Percentiles rank a stretch among this genome's conserved stretches.
phyloP scores from a whole-genome alignment of 2,888 invertebrate species.

The Salticus scenicus region DNA sequence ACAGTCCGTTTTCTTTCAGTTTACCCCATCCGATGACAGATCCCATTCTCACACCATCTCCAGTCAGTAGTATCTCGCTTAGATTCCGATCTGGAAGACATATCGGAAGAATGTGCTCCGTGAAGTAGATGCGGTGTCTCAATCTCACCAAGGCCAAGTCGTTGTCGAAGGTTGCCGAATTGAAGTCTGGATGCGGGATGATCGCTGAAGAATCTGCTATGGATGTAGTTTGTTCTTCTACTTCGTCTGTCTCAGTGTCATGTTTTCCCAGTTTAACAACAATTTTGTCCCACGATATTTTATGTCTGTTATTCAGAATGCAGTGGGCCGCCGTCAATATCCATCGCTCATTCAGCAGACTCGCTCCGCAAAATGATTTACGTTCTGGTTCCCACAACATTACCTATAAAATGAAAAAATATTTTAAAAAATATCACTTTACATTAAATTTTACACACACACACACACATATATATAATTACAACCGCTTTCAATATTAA shows the following conservation, averaged over 20 bases:
- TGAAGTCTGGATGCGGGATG: constrained; percentile 72
- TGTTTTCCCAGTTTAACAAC: constrained; percentile 72
- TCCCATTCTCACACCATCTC: constrained; percentile 62
- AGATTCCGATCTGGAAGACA: constrained; percentile 70
- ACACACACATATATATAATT: too few relatives aligned
- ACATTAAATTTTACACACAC: too few relatives aligned
- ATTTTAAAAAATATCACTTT: too few relatives aligned
- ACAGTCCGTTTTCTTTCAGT: constrained; percentile 71
- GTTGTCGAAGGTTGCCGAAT: constrained; percentile 72
- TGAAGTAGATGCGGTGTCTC: constrained; percentile 71
- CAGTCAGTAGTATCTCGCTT: constrained; percentile 32
- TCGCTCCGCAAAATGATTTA: constrained; percentile 73
- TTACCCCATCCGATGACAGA: constrained; percentile 73
- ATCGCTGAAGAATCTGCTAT: constrained; percentile 65
- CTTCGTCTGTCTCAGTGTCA: constrained; percentile 71
- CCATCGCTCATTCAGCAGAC: constrained; percentile 73
- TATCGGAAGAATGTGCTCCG: constrained; percentile 72
- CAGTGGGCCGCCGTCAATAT: constrained; percentile 74
- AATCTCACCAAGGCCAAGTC: constrained; percentile 73
- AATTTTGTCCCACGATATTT: constrained; percentile 48
- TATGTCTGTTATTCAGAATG: constrained; percentile 63
- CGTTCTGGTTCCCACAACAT: constrained; percentile 73
- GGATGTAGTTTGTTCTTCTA: constrained; percentile 70
- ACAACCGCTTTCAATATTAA: too few relatives aligned
- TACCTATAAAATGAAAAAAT: constrained; percentile 57